Conservation (phyloP, 2,888 invertebrate species). For the Deroplatys truncata region DNA sequence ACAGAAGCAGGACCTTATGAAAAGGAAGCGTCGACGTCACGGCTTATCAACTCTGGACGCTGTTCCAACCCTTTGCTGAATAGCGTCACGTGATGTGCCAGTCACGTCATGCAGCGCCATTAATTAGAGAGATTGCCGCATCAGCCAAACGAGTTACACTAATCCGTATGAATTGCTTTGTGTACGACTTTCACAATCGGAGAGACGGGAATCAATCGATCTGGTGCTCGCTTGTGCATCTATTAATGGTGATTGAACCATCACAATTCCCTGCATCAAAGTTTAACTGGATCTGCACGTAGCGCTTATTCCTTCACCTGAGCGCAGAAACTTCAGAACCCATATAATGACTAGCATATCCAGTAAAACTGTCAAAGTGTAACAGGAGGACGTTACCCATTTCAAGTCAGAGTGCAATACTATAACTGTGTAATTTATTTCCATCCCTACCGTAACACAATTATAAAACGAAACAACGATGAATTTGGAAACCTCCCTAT, state of each 20-base stretch:
- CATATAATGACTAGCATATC: neutral
- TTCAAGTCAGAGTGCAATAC: too few relatives aligned
- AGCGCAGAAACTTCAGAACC: neutral
- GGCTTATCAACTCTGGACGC: neutral
- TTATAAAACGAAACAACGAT: too few relatives aligned
- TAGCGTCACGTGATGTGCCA: neutral
- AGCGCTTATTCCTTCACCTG: neutral
- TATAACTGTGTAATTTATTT: too few relatives aligned
- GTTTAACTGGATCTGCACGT: neutral
- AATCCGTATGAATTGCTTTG: constrained; percentile 11
- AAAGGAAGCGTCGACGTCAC: neutral
- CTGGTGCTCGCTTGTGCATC: neutral
- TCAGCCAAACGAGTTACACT: constrained; percentile 4
- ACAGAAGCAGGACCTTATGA: neutral
- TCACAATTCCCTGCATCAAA: neutral
- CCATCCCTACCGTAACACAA: too few relatives aligned
- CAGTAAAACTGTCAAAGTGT: too few relatives aligned
- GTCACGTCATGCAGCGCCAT: neutral
- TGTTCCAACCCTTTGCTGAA: neutral
- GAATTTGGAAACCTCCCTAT: too few relatives aligned
- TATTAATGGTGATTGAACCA: neutral
- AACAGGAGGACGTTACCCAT: too few relatives aligned
- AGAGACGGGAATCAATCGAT: neutral
- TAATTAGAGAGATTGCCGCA: constrained; percentile 14
- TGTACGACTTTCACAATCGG: neutral